A percentile compares a stretch with the other conserved stretches of the same genome.
These are phyloP conservation scores for Liposcelis brunnea DNA, from an alignment of 2,888 invertebrate species.

Conservation along the genomic window DNA sequence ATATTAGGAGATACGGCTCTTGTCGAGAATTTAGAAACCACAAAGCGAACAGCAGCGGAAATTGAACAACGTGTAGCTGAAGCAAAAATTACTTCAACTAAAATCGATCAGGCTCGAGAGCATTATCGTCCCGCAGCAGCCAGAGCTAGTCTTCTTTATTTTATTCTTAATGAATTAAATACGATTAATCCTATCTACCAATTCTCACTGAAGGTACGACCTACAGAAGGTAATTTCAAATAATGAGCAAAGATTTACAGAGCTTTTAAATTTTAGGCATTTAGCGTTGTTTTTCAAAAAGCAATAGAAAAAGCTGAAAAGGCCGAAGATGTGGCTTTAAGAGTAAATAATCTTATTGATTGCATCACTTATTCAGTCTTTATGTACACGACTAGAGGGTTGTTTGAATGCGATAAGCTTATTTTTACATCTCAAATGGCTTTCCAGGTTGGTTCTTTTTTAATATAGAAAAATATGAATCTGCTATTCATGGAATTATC, in stretches of 20 bases:
- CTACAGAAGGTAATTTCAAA: background rate
- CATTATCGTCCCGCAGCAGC: constrained; percentile 78
- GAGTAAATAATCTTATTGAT: constrained; percentile 82
- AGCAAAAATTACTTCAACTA: constrained; percentile 76
- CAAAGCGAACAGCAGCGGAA: constrained; percentile 89
- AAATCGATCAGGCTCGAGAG: constrained; percentile 88
- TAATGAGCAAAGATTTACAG: background rate
- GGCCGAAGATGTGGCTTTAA: constrained; percentile 53
- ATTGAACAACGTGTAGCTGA: constrained; percentile 86
- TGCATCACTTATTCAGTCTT: constrained; percentile 89
- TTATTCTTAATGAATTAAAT: constrained; percentile 86
- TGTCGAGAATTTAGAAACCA: constrained; percentile 91
- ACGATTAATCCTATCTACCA: constrained; percentile 95
- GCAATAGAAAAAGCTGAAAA: constrained; percentile 80
- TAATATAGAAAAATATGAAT: constrained; percentile 1
- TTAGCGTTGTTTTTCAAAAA: constrained; percentile 94
- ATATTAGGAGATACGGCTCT: constrained; percentile 86
- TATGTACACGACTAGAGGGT: constrained; percentile 82
- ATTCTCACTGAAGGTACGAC: constrained; percentile 74
- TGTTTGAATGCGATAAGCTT: constrained; percentile 92
- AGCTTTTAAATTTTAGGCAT: constrained; percentile 43
- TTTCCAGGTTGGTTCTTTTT: constrained; percentile 50
- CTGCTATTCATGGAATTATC: background rate
- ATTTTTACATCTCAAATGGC: constrained; percentile 95
- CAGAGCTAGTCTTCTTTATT: constrained; percentile 82